Evolutionary conservation across 2,888 invertebrate species (phyloP), one percentile per base, ranked within the genome.

Genomic region (Bembecia ichneumoniformis): DNA sequence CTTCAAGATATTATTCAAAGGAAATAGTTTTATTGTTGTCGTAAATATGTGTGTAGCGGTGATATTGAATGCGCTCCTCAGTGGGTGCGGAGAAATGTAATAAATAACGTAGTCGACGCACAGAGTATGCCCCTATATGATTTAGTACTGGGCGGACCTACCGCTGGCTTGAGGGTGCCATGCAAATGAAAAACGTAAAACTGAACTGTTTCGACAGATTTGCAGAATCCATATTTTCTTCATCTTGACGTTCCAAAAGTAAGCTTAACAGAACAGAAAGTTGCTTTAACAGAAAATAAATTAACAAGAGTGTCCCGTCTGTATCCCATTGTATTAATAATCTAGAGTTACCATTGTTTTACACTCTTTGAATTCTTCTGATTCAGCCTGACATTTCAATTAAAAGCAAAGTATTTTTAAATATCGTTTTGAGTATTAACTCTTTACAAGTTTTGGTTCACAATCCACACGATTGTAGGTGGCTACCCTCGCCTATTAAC

Each of bases 21-120:
- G 20, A 28, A 28, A 28, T 28, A 28, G 7, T 68, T 74, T 74
- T 68, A 76, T 58, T 67, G 66, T 60, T 57, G 66, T 77, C 71
- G 66, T 77, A 74, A 77, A 75, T 52, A 58, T 60, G 55, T 67
- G 71, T 68, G 67, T 73, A 68, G 66, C 64, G 46, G 52, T 60
- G 56, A 67, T 74, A 74, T 72, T 63, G 66, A 70, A 73, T 69
- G 63, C 60, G 56, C 58, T 58, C 63, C 62, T 56, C 57, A 53
- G 68, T 69, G 67, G 62, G 67, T 71, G 67, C 67, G 62, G 60
- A 61, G 64, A 68, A 69, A 64, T 66, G 71, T 60, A 73, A 77
- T 81, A 76, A 80, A 79, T 75, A 71, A 73, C 64, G 52, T 57
- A 61, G 56, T 56, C 54, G 58, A 55, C 62, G 62, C 64, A 65